Evolutionary conservation across 1,140 invertebrate species (phyloP).

Genomic region (Parasteatoda tepidariorum): DNA sequence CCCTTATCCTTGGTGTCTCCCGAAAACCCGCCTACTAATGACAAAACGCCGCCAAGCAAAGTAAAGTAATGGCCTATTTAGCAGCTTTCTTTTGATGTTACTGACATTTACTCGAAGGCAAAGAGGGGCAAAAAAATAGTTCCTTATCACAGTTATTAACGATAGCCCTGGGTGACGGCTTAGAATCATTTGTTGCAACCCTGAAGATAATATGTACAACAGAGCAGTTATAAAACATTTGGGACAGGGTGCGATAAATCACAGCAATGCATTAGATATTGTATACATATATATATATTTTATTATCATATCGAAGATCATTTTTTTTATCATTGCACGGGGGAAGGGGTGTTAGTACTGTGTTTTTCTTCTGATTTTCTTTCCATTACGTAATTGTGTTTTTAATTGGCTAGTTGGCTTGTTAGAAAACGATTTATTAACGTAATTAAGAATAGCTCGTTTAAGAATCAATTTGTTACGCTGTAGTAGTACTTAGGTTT

Average conservation of each 20-base stretch:
- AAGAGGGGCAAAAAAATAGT: slow-evolving; percentile 42
- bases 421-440: too few species aligned
- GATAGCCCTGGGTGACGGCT: slow-evolving; percentile 57
- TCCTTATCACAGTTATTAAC: slow-evolving; percentile 60
- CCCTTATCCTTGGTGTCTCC: slow-evolving; percentile 1
- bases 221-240: slow-evolving; percentile 57
- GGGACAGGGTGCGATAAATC: slow-evolving; percentile 55
- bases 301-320: slow-evolving; percentile 51
- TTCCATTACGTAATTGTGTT: too few species aligned
- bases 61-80: slow-evolving; percentile 61
- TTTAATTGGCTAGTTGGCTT: too few species aligned
- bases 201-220: slow-evolving; percentile 59
- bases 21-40: slow-evolving; percentile 56
- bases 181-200: slow-evolving; percentile 59
- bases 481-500: too few species aligned
- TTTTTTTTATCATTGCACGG: too few species aligned
- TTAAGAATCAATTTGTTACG: too few species aligned
- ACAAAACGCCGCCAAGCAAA: slow-evolving; percentile 61
- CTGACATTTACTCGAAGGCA: slow-evolving; percentile 56
- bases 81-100: slow-evolving; percentile 58
- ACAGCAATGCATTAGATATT: slow-evolving; percentile 57
- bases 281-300: slow-evolving; percentile 53
- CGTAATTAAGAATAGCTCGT: too few species aligned
- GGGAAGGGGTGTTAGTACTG: too few species aligned
- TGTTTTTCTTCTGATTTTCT: too few species aligned